Conservation (phyloP, 2,113 vertebrate species). For the Cyphomyrus discorhynchus region DNA sequence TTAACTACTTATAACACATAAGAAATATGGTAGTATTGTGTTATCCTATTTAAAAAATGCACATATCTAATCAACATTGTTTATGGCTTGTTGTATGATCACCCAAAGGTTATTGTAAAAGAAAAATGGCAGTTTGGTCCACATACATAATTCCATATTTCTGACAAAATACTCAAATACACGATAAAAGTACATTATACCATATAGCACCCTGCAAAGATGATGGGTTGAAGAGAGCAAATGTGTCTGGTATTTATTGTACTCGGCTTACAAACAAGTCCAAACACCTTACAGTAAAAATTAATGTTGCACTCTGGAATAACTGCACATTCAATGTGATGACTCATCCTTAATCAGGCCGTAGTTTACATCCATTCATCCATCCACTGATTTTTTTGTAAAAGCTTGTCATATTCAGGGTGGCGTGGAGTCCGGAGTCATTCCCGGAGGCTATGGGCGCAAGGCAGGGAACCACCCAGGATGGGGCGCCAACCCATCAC, state of each 20-base stretch:
- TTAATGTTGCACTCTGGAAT: neutral
- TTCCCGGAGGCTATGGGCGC: neutral
- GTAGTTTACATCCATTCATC: neutral
- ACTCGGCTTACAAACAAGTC: constrained; percentile 20
- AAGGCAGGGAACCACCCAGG: neutral
- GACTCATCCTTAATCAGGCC: neutral
- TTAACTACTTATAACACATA: neutral
- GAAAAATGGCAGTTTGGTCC: constrained; percentile 51
- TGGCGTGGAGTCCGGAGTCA: neutral
- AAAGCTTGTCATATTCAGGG: neutral
- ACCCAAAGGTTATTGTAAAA: constrained; percentile 21
- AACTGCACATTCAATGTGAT: neutral
- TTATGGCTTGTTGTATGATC: constrained; percentile 30
- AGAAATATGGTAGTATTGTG: neutral
- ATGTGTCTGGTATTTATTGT: constrained; percentile 31
- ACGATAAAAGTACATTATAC: constrained; percentile 37
- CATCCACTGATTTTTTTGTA: neutral
- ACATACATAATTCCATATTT: constrained; percentile 42
- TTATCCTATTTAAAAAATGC: constrained; percentile 37
- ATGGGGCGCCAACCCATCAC: neutral
- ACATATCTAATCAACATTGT: constrained; percentile 27
- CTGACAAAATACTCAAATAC: constrained; percentile 43
- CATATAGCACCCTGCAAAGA: constrained; percentile 55
- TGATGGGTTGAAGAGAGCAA: constrained; percentile 31
- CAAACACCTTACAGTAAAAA: neutral